Percentiles rank a stretch among this genome's conserved stretches.
Conservation (phyloP, 2,888 invertebrate species). For the Myathropa florea region DNA sequence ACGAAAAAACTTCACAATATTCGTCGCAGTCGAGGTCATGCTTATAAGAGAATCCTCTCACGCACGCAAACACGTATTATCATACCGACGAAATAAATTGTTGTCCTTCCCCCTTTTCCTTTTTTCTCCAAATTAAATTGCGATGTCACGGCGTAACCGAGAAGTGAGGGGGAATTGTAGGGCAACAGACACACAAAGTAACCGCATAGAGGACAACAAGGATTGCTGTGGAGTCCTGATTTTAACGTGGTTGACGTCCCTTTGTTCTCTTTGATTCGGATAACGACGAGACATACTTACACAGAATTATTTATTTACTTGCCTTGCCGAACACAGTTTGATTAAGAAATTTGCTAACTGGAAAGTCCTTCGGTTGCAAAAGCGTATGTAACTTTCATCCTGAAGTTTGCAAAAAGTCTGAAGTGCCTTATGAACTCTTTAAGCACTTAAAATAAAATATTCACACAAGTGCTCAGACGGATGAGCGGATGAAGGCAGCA, state of each 20-base stretch:
- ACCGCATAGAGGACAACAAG: slow-evolving; percentile 4
- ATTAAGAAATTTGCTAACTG: slow-evolving; percentile 33
- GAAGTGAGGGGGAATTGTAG: neutral
- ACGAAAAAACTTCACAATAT: neutral
- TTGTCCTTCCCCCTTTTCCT: neutral
- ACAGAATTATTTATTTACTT: slow-evolving; percentile 24
- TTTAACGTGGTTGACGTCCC: slow-evolving; percentile 18
- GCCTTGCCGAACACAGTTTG: slow-evolving; percentile 9
- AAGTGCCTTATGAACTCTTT: slow-evolving; percentile 36
- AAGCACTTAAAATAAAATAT: slow-evolving; percentile 34
- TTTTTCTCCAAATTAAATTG: slow-evolving; percentile 11
- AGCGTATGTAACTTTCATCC: neutral
- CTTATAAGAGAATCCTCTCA: slow-evolving; percentile 31
- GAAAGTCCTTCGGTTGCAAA: slow-evolving; percentile 1
- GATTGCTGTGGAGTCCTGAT: slow-evolving; percentile 19
- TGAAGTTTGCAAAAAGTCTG: slow-evolving; percentile 33
- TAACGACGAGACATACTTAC: slow-evolving; percentile 1
- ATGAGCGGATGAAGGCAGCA: slow-evolving; percentile 3
- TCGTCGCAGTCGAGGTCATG: neutral
- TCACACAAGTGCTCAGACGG: slow-evolving; percentile 18
- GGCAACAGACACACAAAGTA: slow-evolving; percentile 2
- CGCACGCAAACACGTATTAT: slow-evolving; percentile 42
- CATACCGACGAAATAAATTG: slow-evolving; percentile 25
- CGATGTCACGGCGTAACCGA: slow-evolving; percentile 5
- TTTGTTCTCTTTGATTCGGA: neutral